phyloP scores from a whole-genome alignment of 2,113 vertebrate genomes.

The Caranx melampygus region DNA sequence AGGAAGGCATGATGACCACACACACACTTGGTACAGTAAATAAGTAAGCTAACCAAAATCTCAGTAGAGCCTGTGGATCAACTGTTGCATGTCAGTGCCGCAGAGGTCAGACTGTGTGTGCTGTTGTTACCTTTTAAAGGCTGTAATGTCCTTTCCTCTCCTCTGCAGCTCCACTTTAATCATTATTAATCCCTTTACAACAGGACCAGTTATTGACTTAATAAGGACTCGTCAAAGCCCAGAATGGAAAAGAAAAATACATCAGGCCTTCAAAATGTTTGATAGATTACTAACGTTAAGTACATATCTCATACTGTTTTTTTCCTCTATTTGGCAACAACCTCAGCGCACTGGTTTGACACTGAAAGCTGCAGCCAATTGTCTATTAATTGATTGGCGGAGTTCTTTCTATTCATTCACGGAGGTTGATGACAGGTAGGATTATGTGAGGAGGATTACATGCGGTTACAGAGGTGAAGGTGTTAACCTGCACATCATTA shows the following conservation, averaged over 20 bases:
- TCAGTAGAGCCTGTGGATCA: constrained; percentile 43
- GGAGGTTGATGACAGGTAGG: neutral
- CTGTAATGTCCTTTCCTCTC: constrained; percentile 11
- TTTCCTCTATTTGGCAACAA: neutral
- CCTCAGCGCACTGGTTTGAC: neutral
- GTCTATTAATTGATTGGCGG: constrained; percentile 11
- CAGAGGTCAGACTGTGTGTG: constrained; percentile 25
- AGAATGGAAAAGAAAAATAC: constrained; percentile 1
- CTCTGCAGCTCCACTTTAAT: constrained; percentile 2
- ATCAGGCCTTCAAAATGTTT: neutral
- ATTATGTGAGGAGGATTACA: constrained; percentile 2
- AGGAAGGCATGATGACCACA: constrained; percentile 25
- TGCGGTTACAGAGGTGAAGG: neutral
- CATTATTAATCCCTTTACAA: constrained; percentile 25
- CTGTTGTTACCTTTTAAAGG: constrained; percentile 69
- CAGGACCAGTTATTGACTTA: no score
- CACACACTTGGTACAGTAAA: constrained; percentile 11
- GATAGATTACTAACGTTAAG: neutral
- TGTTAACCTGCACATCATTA: neutral
- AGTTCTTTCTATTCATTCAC: neutral
- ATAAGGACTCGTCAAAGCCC: constrained; percentile 31
- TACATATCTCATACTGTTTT: neutral
- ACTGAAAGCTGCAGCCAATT: neutral
- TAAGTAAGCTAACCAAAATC: constrained; percentile 40
- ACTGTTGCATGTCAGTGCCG: neutral